These are phyloP conservation scores for Leptodactylus fuscus DNA, from an alignment of 2,113 vertebrate genomes.

Conservation along the genomic window DNA sequence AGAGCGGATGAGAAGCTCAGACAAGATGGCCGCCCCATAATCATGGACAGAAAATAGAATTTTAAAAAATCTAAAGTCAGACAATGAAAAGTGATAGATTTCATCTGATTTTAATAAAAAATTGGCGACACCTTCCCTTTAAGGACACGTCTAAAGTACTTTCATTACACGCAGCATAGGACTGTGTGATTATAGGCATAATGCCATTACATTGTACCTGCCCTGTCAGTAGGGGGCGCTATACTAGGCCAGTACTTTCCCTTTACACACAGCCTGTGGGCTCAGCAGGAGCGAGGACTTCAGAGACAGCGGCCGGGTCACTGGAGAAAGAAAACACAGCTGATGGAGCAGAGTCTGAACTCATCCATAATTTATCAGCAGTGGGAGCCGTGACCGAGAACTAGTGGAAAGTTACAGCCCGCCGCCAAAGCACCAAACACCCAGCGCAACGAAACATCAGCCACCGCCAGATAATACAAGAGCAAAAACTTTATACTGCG, in stretches of 20 bases:
- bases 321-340: conserved; percentile 29
- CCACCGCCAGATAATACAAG: neutral
- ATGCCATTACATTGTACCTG: neutral
- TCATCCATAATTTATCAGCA: neutral
- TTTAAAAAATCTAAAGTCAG: too few relatives aligned
- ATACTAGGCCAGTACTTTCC: neutral
- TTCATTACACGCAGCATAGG: too few relatives aligned
- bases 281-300: neutral
- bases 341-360: neutral
- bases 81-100: too few relatives aligned
- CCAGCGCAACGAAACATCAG: neutral
- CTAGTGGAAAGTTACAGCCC: conserved; percentile 14
- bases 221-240: conserved; percentile 3
- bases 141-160: too few relatives aligned
- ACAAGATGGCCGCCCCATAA: too few relatives aligned
- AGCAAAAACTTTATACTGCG: neutral
- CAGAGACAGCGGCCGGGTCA: neutral
- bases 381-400: too few relatives aligned
- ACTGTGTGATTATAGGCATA: neutral
- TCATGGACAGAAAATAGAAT: too few relatives aligned
- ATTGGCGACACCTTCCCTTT: too few relatives aligned
- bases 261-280: conserved; percentile 1
- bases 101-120: too few relatives aligned
- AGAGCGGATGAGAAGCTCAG: too few relatives aligned
- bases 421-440: neutral